Base-by-base conservation (phyloP, 2,113 vertebrate genomes). In the Vidua chalybeata region DNA sequence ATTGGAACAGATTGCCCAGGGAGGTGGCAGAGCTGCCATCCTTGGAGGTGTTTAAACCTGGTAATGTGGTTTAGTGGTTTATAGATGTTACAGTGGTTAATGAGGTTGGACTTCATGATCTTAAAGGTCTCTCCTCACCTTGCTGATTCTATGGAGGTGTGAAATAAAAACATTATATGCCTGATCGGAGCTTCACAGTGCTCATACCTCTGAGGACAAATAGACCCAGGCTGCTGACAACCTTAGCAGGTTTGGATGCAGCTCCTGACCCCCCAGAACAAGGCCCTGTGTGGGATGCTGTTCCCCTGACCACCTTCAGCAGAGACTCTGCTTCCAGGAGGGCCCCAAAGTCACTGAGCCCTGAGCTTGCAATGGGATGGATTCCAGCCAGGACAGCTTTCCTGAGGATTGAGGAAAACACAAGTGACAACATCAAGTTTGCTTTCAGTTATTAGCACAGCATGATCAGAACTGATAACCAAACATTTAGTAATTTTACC, bases 241-340 rank as follows among this genome's bases (percentile, higher is more conserved):
- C 13, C 10, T 12, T 0, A 4, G 37, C 0, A 15, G 64, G 16
- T 31, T 35, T 22, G 63, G 49, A 10, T 26, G 58, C 13, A 58
- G 59, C 30, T 48, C 27, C 48, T 18, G 30, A 45, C 8, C 22
- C 30, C 23, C 21, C 37, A 35, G 59, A 43, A 24, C 7, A 12
- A 31, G 45, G 54, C 1, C 8, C 9, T 19, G 30, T 1, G 48
- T 19, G 45, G 56, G 49, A 27, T 8, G 33, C 2, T 11, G 9
- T 9, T 21, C 33, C 12, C 3, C 1, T 4, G 30, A 14, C 11
- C 3, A 5, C 26, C 21, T 13, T 15, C 68, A 26, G 59, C 72
- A 21, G 15, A n/a, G 31, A 27, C 33, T 31, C 46, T 0, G 4
- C 68, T 43, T 11, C 69, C 56, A 59, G 19, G 17, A 39, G 48